Evolutionary conservation across 2,888 invertebrate species (phyloP), one percentile per base, ranked within the genome.

Genomic region (Drosophila kambysellisi): DNA sequence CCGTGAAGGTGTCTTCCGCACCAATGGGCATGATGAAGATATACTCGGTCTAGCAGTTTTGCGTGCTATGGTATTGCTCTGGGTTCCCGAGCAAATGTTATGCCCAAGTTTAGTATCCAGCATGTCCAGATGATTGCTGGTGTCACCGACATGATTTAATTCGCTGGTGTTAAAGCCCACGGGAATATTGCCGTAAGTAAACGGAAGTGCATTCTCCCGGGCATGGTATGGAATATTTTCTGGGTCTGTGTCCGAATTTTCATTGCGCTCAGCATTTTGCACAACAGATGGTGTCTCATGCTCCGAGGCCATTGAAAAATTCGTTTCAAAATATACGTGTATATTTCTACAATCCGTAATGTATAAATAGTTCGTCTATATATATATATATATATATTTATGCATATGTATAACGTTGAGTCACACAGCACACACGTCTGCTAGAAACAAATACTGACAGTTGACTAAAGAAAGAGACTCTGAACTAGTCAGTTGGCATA

Each of bases 211-310:
- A 93, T 97, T 96, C 80, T 96, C 96, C 83, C 97, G 95, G 83
- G 97, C 97, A 96, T 98, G 98, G 93, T 98, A 98, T 77, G 98
- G 98, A 92, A 97, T 97, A 74, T 79, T 83, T 41, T 91, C 90
- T 15, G 70, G 35, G 25, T 91, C 89, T 6, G 70, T 62, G 41
- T 84, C 80, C 15, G 56, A 70, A 65, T 43, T 52, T 29, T n/a
- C 52, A 30, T 35, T 12, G 11, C 66, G 37, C 8, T 61, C 56
- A 30, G 46, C 25, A 30, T 20, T 51, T 52, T 67, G 48, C 50
- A 60, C 59, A 56, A 53, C 63, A 73, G 66, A 69, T 71, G 57
- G 30, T 58, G 20, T 41, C 48, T 60, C 53, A 41, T 71, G 57
- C 50, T 69, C 72, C 30, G 79, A 66, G 56, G 78, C 69, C 83